These are phyloP conservation scores for Thunnus maccoyii DNA, from an alignment of 2,113 vertebrate species.

Conservation along the genomic window DNA sequence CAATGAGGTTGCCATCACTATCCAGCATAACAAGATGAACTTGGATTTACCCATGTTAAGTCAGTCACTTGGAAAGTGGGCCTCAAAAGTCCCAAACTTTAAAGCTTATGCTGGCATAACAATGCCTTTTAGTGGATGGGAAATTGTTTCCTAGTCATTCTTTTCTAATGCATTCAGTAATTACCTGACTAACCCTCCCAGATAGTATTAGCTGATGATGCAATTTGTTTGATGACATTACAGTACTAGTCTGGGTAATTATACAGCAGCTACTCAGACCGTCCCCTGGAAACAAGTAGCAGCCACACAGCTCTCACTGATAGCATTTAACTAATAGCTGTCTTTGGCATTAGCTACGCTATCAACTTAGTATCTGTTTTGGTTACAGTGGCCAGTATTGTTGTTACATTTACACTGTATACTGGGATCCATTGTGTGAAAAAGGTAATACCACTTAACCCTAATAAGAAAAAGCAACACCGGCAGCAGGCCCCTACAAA, in stretches of 20 bases:
- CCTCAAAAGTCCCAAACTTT: slow-evolving; percentile 12
- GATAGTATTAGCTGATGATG: slow-evolving; percentile 34
- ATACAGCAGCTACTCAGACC: slow-evolving; percentile 50
- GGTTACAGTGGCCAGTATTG: slow-evolving; percentile 20
- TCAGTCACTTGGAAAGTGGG: background rate
- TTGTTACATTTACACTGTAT: slow-evolving; percentile 34
- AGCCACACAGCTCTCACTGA: slow-evolving; percentile 53
- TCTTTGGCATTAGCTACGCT: slow-evolving; percentile 13
- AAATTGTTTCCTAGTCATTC: slow-evolving; percentile 41
- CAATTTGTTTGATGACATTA: slow-evolving; percentile 55
- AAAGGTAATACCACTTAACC: slow-evolving; percentile 35
- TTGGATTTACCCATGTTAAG: background rate
- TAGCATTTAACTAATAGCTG: slow-evolving; percentile 45
- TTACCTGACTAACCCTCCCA: slow-evolving; percentile 25
- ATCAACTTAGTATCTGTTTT: slow-evolving; percentile 32
- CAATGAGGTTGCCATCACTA: background rate
- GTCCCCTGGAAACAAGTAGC: slow-evolving; percentile 18
- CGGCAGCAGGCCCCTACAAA: slow-evolving; percentile 24
- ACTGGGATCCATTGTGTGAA: slow-evolving; percentile 39
- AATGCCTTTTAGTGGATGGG: slow-evolving; percentile 33
- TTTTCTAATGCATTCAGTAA: slow-evolving; percentile 35
- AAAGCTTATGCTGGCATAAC: background rate
- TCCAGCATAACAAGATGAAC: slow-evolving; percentile 1
- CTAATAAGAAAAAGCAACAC: slow-evolving; percentile 51
- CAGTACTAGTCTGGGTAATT: slow-evolving; percentile 46